phyloP scores from a whole-genome alignment of 2,113 vertebrate genomes.

The Apodemus sylvaticus region DNA sequence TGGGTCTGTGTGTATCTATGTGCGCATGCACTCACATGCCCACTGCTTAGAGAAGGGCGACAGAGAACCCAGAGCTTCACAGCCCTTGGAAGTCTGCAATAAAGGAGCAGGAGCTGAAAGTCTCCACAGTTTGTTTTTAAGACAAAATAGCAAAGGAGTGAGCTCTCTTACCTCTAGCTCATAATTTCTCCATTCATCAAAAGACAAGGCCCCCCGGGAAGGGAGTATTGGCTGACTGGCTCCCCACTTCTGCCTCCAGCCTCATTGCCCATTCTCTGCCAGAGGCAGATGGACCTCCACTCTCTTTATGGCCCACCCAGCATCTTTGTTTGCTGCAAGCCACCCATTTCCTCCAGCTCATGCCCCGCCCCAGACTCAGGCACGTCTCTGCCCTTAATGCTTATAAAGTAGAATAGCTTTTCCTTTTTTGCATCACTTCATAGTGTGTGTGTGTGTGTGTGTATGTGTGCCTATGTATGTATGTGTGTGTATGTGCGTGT shows the following conservation, averaged over 20 bases:
- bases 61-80: background rate
- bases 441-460: background rate
- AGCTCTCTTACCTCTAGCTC: background rate
- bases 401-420: background rate
- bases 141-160: background rate
- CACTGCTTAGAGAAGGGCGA: background rate
- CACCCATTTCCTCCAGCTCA: background rate
- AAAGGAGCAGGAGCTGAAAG: rapidly evolving
- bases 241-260: background rate
- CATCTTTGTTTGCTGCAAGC: background rate
- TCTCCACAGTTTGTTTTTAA: background rate
- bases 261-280: background rate
- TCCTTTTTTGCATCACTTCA: background rate
- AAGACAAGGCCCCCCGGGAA: background rate
- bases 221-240: background rate
- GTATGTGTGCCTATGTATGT: too few species aligned
- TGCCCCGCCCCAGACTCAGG: background rate
- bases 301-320: background rate
- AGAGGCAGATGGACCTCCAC: background rate
- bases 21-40: too few species aligned
- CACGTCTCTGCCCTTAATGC: background rate
- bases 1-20: background rate
- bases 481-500: too few species aligned
- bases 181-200: conserved; percentile 31
- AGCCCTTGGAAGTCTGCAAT: background rate